Evolutionary conservation across 2,113 vertebrate genomes (phyloP).

Genomic region (Melanerpes formicivorus): DNA sequence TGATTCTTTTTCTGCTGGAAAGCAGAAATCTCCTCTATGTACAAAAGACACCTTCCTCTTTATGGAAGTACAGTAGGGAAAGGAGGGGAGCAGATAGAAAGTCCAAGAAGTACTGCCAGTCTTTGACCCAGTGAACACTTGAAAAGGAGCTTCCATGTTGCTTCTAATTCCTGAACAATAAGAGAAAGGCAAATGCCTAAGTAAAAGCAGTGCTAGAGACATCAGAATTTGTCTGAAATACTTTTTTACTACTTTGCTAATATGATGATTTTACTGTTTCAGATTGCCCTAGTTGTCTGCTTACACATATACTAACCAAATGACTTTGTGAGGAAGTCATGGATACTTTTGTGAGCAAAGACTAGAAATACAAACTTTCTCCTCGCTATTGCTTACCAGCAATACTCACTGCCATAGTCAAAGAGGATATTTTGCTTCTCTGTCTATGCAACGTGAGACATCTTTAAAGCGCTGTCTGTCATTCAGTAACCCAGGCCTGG

Average conservation of each 20-base stretch:
- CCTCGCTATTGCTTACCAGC: neutral
- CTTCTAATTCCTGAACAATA: neutral
- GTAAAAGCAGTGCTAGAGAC: neutral
- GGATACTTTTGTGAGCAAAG: neutral
- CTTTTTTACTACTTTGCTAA: neutral
- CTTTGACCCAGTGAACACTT: neutral
- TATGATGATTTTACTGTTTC: neutral
- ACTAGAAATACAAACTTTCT: neutral
- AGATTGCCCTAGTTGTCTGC: neutral
- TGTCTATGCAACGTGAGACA: neutral
- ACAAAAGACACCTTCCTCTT: neutral
- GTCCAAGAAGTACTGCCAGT: neutral
- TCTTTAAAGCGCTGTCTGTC: conserved; percentile 14
- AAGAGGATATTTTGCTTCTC: neutral
- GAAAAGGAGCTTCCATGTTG: neutral
- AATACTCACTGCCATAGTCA: neutral
- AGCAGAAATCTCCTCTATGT: neutral
- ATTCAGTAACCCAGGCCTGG: neutral
- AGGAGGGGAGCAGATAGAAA: neutral
- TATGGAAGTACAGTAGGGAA: neutral
- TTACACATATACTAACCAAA: neutral
- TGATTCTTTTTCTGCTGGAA: neutral
- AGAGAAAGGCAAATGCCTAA: neutral
- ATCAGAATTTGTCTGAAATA: neutral
- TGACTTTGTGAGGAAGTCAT: neutral